Evolutionary conservation across 2,888 invertebrate genomes (phyloP).

Genomic region (Mimumesa dahlbomi): DNA sequence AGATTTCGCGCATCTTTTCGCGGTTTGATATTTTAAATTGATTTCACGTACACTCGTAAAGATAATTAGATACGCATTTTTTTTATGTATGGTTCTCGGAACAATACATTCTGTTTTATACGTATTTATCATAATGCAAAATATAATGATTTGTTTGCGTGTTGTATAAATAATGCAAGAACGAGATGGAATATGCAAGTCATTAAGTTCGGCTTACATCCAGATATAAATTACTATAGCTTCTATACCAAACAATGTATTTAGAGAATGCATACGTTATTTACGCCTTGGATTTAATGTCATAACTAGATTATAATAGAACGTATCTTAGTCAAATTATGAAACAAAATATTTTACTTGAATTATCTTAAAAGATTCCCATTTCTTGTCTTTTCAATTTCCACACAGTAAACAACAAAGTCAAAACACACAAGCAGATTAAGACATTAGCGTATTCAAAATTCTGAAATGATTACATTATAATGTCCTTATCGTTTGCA

Average conservation of each 20-base stretch:
- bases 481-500: no score
- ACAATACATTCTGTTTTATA: not conserved
- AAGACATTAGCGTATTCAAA: not conserved
- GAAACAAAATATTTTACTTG: no score
- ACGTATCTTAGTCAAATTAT: no score
- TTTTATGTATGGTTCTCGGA: not conserved
- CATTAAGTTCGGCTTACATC: not conserved
- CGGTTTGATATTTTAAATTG: slow-evolving; percentile 10
- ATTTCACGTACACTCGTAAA: no score
- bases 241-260: no score
- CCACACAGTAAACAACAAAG: no score
- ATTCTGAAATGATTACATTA: not conserved
- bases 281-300: no score
- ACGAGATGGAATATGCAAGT: not conserved
- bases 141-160: not conserved
- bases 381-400: no score
- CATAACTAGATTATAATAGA: no score
- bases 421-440: no score
- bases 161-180: not conserved
- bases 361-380: no score
- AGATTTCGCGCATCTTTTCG: not conserved
- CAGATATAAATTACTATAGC: not conserved
- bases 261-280: no score
- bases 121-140: not conserved
- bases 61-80: not conserved